phyloP scores from a whole-genome alignment of 2,888 invertebrate genomes.

The Synergus japonicus region DNA sequence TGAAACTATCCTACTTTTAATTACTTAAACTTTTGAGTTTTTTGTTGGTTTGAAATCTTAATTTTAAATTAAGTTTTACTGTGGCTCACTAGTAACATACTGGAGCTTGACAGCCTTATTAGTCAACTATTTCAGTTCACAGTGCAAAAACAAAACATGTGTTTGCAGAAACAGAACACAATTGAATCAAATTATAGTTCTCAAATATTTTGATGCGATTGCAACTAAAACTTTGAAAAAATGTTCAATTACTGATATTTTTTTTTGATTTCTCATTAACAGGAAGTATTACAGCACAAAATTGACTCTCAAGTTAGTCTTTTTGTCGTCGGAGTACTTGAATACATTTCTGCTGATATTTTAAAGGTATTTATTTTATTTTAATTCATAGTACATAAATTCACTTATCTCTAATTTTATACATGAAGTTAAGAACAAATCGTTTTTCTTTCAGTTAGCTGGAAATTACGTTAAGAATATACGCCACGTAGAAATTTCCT shows the following conservation, averaged over 20 bases:
- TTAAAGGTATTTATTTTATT: conserved; percentile 82
- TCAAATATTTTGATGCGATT: too few species aligned
- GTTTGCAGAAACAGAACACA: too few species aligned
- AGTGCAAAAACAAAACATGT: too few species aligned
- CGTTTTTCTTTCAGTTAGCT: conserved; percentile 81
- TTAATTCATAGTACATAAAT: neutral
- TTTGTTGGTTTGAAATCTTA: too few species aligned
- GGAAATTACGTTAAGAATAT: conserved; percentile 99
- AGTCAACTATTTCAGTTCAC: too few species aligned
- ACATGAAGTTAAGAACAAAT: neutral
- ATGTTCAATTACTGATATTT: neutral
- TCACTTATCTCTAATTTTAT: neutral
- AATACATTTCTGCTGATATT: conserved; percentile 97
- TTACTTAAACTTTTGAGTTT: too few species aligned
- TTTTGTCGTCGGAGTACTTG: conserved; percentile 94
- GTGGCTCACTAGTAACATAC: too few species aligned
- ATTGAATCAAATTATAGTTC: too few species aligned
- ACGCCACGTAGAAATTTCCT: conserved; percentile 93
- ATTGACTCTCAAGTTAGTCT: conserved; percentile 92
- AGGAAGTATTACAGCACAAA: conserved; percentile 93
- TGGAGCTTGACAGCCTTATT: too few species aligned
- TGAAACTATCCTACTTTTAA: neutral
- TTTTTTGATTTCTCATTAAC: conserved; percentile 62
- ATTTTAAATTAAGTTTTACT: too few species aligned
- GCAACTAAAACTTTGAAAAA: too few species aligned